Conservation (phyloP, 2,797 vertebrate genomes). For the Salarias fasciatus region DNA sequence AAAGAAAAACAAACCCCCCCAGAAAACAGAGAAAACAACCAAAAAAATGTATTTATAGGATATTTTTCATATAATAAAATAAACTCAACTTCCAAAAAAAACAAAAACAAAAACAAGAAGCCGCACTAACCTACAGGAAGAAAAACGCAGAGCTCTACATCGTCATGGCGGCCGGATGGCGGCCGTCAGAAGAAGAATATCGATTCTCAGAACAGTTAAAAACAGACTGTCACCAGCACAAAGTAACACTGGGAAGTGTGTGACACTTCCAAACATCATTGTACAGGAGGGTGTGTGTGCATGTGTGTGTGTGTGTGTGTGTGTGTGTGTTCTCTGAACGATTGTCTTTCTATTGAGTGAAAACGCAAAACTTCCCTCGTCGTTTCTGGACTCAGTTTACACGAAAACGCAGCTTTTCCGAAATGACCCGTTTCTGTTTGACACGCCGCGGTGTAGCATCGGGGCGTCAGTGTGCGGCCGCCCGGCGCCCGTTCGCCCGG, state of each 20-base stretch:
- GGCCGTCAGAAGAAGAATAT: slow-evolving; percentile 69
- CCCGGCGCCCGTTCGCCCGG: no score
- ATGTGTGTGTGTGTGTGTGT: slow-evolving; percentile 4
- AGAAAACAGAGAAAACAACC: slow-evolving; percentile 62
- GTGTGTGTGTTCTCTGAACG: slow-evolving; percentile 23
- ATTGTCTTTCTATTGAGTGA: slow-evolving; percentile 63
- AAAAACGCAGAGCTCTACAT: slow-evolving; percentile 75
- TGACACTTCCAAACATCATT: slow-evolving; percentile 85
- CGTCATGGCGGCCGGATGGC: slow-evolving; percentile 76
- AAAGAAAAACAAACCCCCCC: slow-evolving; percentile 34
- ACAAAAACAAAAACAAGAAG: no score
- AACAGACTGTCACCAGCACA: slow-evolving; percentile 92
- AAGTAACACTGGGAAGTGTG: slow-evolving; percentile 90
- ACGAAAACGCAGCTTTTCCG: no score
- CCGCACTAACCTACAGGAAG: slow-evolving; percentile 81
- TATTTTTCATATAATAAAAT: slow-evolving; percentile 82
- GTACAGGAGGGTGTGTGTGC: slow-evolving; percentile 80
- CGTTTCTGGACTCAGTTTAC: no score
- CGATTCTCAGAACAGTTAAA: slow-evolving; percentile 75
- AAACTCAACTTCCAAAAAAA: slow-evolving; percentile 78
- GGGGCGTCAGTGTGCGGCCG: no score
- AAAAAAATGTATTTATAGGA: slow-evolving; percentile 83
- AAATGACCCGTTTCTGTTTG: no score
- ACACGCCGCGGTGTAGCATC: no score
- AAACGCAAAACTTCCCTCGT: no score